phyloP scores from a whole-genome alignment of 2,888 invertebrate species.

The Meteorus colon region DNA sequence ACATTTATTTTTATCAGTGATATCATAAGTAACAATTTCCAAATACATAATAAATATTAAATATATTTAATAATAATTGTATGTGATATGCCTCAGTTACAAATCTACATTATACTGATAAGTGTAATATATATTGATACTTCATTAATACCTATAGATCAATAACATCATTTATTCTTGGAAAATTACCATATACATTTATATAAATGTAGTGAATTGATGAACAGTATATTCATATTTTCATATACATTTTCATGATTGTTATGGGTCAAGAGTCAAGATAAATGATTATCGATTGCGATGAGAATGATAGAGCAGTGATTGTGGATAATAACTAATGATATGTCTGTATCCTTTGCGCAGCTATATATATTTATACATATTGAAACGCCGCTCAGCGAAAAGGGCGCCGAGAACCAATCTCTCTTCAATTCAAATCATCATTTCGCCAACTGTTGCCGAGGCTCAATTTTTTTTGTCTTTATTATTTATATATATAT shows the following conservation, averaged over 20 bases:
- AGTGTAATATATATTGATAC: too few relatives aligned
- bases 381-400: slow-evolving; percentile 17
- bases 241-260: slow-evolving; percentile 51
- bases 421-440: slow-evolving; percentile 36
- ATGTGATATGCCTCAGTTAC: too few relatives aligned
- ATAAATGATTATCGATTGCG: slow-evolving; percentile 47
- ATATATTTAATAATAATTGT: too few relatives aligned
- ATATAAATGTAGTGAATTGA: background rate
- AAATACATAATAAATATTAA: too few relatives aligned
- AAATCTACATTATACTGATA: too few relatives aligned
- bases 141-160: too few relatives aligned
- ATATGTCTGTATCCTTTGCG: slow-evolving; percentile 32
- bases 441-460: slow-evolving; percentile 20
- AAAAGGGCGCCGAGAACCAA: slow-evolving; percentile 46
- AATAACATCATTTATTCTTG: too few relatives aligned
- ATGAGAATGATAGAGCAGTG: slow-evolving; percentile 32
- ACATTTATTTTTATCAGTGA: too few relatives aligned
- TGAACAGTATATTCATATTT: slow-evolving; percentile 60
- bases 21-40: too few relatives aligned
- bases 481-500: slow-evolving; percentile 5
- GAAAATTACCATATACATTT: background rate
- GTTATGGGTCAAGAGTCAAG: slow-evolving; percentile 64
- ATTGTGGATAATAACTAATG: slow-evolving; percentile 39
- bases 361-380: slow-evolving; percentile 32
- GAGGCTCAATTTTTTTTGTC: slow-evolving; percentile 3